Evolutionary conservation across 2,888 invertebrate species (phyloP).

Genomic region (Drosophila mayaguana): DNA sequence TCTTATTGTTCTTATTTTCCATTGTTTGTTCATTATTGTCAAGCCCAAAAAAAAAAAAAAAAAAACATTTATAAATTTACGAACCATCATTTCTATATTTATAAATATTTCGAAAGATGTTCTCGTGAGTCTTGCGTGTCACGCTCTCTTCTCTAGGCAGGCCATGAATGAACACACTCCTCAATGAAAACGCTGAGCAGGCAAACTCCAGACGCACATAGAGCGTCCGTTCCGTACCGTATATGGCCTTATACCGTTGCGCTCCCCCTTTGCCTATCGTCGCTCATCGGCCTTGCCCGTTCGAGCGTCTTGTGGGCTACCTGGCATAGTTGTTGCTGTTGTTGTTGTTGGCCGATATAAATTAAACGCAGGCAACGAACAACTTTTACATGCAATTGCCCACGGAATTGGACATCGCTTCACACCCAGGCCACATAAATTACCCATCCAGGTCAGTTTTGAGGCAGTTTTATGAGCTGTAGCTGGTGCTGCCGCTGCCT

Average conservation of each 20-base stretch:
- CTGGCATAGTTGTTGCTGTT: constrained; percentile 44
- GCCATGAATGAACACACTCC: constrained; percentile 41
- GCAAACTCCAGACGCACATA: constrained; percentile 38
- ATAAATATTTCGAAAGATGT: background rate
- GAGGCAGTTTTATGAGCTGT: constrained; percentile 65
- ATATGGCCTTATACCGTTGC: background rate
- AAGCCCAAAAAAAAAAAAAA: background rate
- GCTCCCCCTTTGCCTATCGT: background rate
- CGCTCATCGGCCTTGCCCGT: background rate
- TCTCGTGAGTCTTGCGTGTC: constrained; percentile 25
- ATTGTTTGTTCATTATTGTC: too few species aligned
- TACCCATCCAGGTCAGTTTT: constrained; percentile 76
- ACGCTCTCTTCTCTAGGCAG: constrained; percentile 34
- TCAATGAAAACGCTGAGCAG: constrained; percentile 72
- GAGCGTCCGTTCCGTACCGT: background rate
- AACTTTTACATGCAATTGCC: constrained; percentile 78
- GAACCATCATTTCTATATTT: background rate
- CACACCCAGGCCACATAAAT: constrained; percentile 73
- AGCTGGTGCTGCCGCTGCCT: constrained; percentile 11
- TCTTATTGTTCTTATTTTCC: too few species aligned
- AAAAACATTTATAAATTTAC: background rate
- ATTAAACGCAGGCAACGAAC: constrained; percentile 73
- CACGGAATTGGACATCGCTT: constrained; percentile 63
- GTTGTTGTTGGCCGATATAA: constrained; percentile 58
- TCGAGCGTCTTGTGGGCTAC: constrained; percentile 46